Conservation (phyloP, 2,113 vertebrate genomes). For the Enhydra lutris region DNA sequence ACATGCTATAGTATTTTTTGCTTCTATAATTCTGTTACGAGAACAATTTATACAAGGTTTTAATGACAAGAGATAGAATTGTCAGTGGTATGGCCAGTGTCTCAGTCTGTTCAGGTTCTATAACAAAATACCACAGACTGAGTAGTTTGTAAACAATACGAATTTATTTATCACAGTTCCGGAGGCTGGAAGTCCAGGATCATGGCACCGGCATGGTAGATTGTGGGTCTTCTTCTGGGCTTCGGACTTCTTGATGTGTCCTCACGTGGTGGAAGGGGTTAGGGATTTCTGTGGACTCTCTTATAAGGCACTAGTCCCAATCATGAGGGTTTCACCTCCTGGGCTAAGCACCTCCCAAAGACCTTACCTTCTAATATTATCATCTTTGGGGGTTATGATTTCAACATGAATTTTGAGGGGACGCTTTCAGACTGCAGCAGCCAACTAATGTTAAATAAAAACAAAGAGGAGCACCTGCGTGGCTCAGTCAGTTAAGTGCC, state of each 20-base stretch:
- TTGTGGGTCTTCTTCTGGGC: background rate
- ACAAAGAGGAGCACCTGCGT: background rate
- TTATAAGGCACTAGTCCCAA: background rate
- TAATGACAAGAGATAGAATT: background rate
- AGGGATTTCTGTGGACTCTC: background rate
- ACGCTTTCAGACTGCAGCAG: background rate
- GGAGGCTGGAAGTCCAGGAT: background rate
- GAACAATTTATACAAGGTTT: background rate
- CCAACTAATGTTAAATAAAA: background rate
- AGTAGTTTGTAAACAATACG: background rate
- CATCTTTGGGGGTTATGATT: background rate
- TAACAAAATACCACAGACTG: background rate
- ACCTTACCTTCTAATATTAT: background rate
- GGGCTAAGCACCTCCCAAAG: background rate
- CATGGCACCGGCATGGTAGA: background rate
- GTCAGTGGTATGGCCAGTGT: background rate
- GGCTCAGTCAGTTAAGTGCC: too few species aligned
- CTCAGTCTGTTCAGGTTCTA: background rate
- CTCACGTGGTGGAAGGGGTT: background rate
- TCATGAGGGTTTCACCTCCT: background rate
- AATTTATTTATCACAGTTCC: background rate
- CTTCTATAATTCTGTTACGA: conserved; percentile 7
- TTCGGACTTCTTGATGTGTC: background rate
- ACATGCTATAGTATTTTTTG: background rate
- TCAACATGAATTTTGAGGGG: background rate